Percentiles rank a stretch among this genome's conserved stretches.
phyloP scores from a whole-genome alignment of 2,888 invertebrate species.

The Coecobrya sp. region DNA sequence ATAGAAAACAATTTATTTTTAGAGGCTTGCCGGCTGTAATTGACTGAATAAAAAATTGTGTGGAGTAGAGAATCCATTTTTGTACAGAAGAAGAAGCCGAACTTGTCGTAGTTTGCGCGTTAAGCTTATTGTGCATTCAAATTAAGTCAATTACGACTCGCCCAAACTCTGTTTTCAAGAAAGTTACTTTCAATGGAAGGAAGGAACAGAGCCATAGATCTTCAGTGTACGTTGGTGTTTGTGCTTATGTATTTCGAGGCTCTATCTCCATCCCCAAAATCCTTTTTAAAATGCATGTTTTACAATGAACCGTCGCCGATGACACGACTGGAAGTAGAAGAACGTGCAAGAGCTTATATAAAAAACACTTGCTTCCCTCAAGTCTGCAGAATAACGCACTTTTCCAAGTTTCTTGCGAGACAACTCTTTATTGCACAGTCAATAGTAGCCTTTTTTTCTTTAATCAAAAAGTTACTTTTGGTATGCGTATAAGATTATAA shows the following conservation, averaged over 20 bases:
- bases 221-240: not conserved
- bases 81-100: conserved; percentile 34
- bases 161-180: conserved; percentile 52
- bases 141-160: conserved; percentile 74
- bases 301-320: not conserved
- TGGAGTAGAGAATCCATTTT: conserved; percentile 34
- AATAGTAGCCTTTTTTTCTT: not conserved
- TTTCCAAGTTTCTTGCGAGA: conserved; percentile 1
- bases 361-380: conserved; percentile 17
- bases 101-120: not conserved
- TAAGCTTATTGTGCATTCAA: conserved; percentile 67
- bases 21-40: conserved; percentile 34
- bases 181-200: conserved; percentile 26
- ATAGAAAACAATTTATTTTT: conserved; percentile 29
- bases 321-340: not conserved
- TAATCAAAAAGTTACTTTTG: conserved; percentile 38
- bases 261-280: not conserved
- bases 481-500: not conserved
- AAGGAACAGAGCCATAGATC: conserved; percentile 44
- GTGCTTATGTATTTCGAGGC: not conserved
- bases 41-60: conserved; percentile 35
- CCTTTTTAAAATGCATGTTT: not conserved
- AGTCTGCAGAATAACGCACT: not conserved
- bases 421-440: not conserved
- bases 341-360: conserved; percentile 24